These are phyloP conservation scores for Rhinatrema bivittatum DNA, from an alignment of 2,797 vertebrate genomes.

Conservation along the genomic window DNA sequence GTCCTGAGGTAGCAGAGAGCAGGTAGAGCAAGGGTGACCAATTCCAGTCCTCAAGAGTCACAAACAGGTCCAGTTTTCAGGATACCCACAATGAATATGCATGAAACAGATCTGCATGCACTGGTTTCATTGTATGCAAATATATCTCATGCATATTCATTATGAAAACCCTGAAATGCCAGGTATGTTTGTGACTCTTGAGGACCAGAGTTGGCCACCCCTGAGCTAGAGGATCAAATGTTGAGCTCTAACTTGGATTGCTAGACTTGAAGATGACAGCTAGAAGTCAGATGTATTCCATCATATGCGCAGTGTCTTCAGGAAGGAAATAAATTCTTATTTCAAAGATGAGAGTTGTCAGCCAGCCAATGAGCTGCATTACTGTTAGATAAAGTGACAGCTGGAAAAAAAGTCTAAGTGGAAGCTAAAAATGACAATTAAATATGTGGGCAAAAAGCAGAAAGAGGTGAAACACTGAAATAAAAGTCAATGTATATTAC, in stretches of 20 bases:
- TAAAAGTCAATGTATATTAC: too few relatives aligned
- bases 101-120: too few relatives aligned
- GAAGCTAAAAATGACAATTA: conserved; percentile 59
- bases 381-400: conserved; percentile 49
- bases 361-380: conserved; percentile 49
- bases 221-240: conserved; percentile 38
- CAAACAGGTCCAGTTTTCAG: too few relatives aligned
- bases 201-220: too few relatives aligned
- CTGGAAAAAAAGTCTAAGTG: conserved; percentile 49
- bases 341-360: conserved; percentile 46
- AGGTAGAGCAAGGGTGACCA: too few relatives aligned
- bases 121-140: too few relatives aligned
- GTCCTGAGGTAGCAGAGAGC: conserved; percentile 43
- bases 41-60: too few relatives aligned
- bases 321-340: conserved; percentile 46
- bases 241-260: conserved; percentile 37
- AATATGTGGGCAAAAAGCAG: conserved; percentile 28
- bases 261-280: too few relatives aligned
- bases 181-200: too few relatives aligned
- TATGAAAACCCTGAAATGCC: too few relatives aligned
- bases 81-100: too few relatives aligned
- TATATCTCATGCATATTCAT: too few relatives aligned
- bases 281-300: conserved; percentile 45
- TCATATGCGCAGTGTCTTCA: conserved; percentile 38
- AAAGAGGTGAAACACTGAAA: conserved; percentile 32